These are phyloP conservation scores for Helicoverpa zea DNA, from an alignment of 1,140 invertebrate genomes.

Conservation along the genomic window DNA sequence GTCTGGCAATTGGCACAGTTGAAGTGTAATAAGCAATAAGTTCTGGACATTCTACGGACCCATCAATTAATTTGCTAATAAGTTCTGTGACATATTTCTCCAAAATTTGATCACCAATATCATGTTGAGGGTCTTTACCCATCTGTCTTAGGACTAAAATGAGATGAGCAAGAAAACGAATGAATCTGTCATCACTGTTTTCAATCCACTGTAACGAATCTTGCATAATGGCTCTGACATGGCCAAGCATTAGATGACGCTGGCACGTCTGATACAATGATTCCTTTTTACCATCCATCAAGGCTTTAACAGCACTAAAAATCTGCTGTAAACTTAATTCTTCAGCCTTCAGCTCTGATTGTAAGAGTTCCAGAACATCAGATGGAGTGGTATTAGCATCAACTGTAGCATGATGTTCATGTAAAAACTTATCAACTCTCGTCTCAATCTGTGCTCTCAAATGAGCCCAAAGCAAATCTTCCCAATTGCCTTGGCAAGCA, in stretches of 20 bases:
- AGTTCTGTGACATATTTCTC: slow-evolving; percentile 90
- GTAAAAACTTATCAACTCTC: slow-evolving; percentile 92
- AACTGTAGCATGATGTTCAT: slow-evolving; percentile 84
- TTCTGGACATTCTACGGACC: slow-evolving; percentile 86
- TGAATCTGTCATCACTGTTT: slow-evolving; percentile 87
- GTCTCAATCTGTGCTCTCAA: slow-evolving; percentile 94
- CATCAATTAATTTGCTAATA: slow-evolving; percentile 89
- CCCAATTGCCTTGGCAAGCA: slow-evolving; percentile 92
- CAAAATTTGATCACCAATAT: slow-evolving; percentile 91
- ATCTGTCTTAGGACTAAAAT: slow-evolving; percentile 94
- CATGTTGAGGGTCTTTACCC: slow-evolving; percentile 89
- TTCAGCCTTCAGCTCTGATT: slow-evolving; percentile 88
- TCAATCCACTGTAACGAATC: slow-evolving; percentile 77
- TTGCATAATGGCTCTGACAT: slow-evolving; percentile 82
- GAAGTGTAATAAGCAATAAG: slow-evolving; percentile 95
- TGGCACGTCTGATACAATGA: slow-evolving; percentile 84
- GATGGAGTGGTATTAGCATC: slow-evolving; percentile 86
- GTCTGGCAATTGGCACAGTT: slow-evolving; percentile 90
- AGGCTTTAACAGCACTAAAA: slow-evolving; percentile 87
- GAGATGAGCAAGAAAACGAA: slow-evolving; percentile 95
- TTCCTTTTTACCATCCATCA: slow-evolving; percentile 81
- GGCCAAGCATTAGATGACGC: slow-evolving; percentile 81
- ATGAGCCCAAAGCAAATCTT: slow-evolving; percentile 97
- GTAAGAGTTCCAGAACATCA: slow-evolving; percentile 93
- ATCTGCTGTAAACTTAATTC: slow-evolving; percentile 90